A percentile compares a stretch with the other conserved stretches of the same genome.
These are phyloP conservation scores for Amphilophus citrinellus DNA, from an alignment of 2,113 vertebrate genomes.

Conservation along the genomic window DNA sequence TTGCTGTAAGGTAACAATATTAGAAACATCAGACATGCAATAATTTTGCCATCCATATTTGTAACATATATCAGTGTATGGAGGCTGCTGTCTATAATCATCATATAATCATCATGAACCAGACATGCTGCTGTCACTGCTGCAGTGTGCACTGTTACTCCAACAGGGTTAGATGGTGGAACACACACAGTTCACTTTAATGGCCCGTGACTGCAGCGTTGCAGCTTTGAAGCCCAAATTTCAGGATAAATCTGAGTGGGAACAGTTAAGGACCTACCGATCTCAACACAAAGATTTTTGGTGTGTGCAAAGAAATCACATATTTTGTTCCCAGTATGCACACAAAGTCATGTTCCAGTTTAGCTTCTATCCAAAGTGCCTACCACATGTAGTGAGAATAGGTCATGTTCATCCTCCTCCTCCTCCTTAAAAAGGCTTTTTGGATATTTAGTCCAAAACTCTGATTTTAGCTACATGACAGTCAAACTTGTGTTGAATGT, in stretches of 20 bases:
- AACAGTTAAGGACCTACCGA: neutral
- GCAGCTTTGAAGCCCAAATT: neutral
- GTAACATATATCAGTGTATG: too few relatives aligned
- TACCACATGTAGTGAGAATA: neutral
- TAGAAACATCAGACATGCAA: too few relatives aligned
- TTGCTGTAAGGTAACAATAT: too few relatives aligned
- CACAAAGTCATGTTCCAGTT: neutral
- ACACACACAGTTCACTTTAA: neutral
- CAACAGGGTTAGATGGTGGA: accelerated
- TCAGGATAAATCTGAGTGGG: neutral
- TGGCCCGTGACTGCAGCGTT: neutral
- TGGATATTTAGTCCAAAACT: neutral
- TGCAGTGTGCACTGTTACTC: neutral
- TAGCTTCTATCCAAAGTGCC: too few relatives aligned
- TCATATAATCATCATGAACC: too few relatives aligned
- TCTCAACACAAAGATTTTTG: neutral
- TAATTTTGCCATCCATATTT: too few relatives aligned
- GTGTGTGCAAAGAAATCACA: neutral
- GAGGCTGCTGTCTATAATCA: too few relatives aligned
- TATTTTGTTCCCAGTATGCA: too few relatives aligned
- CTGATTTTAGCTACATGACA: neutral
- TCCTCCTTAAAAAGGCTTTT: neutral
- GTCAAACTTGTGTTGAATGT: accelerated
- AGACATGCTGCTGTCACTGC: too few relatives aligned
- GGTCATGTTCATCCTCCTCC: neutral